Conservation (phyloP, 1,140 invertebrate species). For the Yoshiicerus persimilis region DNA sequence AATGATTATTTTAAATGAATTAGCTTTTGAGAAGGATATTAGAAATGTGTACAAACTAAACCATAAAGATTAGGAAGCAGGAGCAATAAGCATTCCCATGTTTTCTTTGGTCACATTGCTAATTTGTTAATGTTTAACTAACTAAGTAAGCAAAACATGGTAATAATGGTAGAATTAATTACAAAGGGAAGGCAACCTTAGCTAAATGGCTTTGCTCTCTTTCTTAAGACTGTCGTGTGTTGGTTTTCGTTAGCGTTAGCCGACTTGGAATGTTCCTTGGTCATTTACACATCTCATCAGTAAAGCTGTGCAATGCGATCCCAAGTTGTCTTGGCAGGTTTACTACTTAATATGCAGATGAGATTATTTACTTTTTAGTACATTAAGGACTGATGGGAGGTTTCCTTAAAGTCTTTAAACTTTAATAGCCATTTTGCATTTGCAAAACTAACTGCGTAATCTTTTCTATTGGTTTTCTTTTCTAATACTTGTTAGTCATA, state of each 20-base stretch:
- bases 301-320: background rate
- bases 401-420: background rate
- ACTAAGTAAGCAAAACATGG: background rate
- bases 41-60: background rate
- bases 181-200: background rate
- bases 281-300: background rate
- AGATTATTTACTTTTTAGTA: background rate
- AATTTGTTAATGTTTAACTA: background rate
- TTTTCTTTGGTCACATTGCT: background rate
- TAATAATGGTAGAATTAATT: background rate
- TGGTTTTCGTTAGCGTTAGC: background rate
- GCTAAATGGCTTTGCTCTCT: background rate
- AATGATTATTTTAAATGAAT: background rate
- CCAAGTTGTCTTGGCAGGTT: background rate
- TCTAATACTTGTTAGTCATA: background rate
- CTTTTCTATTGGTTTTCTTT: background rate
- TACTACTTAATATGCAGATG: conserved; percentile 3
- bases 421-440: background rate
- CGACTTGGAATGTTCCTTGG: background rate
- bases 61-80: background rate
- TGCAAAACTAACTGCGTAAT: background rate
- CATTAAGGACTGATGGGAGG: background rate
- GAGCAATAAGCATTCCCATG: background rate
- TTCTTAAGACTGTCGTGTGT: background rate
- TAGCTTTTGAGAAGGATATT: background rate